Evolutionary conservation across 1,140 invertebrate genomes (phyloP), one percentile per base, ranked within the genome.

Genomic region (Trachelipus rathkii): DNA sequence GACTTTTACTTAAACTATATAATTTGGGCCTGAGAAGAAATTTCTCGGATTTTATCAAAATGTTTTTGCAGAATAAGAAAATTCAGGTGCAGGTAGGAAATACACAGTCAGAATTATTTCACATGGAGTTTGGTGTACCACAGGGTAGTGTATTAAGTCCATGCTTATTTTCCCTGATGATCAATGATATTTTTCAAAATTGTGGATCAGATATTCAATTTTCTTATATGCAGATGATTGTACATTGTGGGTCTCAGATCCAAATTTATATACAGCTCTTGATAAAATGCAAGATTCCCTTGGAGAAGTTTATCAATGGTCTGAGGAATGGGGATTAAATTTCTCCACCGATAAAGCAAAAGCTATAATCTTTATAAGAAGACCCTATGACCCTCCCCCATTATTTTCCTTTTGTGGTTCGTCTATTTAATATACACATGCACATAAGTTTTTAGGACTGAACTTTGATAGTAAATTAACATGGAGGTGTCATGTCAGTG

Each of bases 141-240:
- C 71, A 72, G 21, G 71, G 33, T 13, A 45, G 43, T 10, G 71
- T 72, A 0, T 5, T 72, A 4, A 72, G 21, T 24, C 71, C 71
- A 43, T 45, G 43, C n/a, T 46, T 72, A n/a, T 72, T 72, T 33
- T 33, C 33, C 33, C 5, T 72, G 9, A 43, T 72, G n/a, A 72
- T 72, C 3, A 72, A 72, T 43, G 24, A 72, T 24, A 3, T 72
- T n/a, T 72, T 72, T 46, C 0, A 11, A 10, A 3, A 10, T 0
- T 10, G 44, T 10, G 43, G 15, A 5, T 10, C 11, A 24, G 71
- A 24, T 13, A 21, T 72, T 19, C 7, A 1, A 3, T n/a, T 46
- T 72, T 33, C 11, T 46, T 72, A 21, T 72, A 43, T 44, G 71
- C 71, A 24, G 71, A 72, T 44, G 71, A 72, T 43, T 43, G 33